Conservation (phyloP, 2,888 invertebrate species). For the Epistrophe eligans region DNA sequence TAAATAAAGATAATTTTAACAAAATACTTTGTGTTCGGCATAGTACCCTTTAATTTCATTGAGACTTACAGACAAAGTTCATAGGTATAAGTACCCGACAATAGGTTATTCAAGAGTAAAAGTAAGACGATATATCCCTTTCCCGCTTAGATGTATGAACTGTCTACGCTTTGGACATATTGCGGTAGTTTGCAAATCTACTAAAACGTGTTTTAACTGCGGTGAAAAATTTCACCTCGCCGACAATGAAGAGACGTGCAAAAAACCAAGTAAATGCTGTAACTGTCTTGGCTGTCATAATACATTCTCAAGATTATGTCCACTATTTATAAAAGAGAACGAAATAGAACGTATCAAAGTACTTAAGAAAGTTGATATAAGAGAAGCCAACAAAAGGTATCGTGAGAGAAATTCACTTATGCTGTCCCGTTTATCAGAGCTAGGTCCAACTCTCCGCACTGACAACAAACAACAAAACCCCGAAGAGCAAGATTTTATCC, state of each 20-base stretch:
- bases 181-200: conserved; percentile 4
- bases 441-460: background rate
- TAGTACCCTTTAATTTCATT: too few species aligned
- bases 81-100: too few species aligned
- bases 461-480: background rate
- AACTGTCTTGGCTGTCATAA: conserved; percentile 5
- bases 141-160: conserved; percentile 17
- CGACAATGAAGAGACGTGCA: background rate
- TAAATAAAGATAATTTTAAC: too few species aligned
- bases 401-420: background rate
- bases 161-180: conserved; percentile 1
- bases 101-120: too few species aligned
- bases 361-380: conserved; percentile 20
- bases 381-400: conserved; percentile 26
- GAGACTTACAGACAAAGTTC: too few species aligned
- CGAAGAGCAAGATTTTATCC: background rate
- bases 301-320: conserved; percentile 1
- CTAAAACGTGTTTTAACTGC: conserved; percentile 6
- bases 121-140: conserved; percentile 1
- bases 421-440: background rate
- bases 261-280: conserved; percentile 11
- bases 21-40: too few species aligned
- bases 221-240: background rate
- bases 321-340: background rate
- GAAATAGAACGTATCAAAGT: conserved; percentile 18